Percentiles rank a stretch among this genome's conserved stretches.
phyloP scores from a whole-genome alignment of 2,797 vertebrate genomes.

The Pseudocheirus occidentalis region DNA sequence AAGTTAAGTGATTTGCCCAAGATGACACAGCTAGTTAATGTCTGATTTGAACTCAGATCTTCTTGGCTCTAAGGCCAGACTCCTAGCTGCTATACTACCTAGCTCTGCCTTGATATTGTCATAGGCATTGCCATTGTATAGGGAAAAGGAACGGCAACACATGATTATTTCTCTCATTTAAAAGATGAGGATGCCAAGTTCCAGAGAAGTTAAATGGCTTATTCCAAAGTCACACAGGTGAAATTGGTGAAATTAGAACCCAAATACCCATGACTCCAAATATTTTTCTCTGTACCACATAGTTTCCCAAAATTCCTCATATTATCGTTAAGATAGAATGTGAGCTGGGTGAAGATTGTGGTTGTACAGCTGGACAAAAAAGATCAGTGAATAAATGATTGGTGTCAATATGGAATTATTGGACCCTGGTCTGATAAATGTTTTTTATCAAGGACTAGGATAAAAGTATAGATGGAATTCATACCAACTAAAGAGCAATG shows the following conservation, averaged over 20 bases:
- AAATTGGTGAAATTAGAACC: neutral
- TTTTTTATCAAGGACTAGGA: no score
- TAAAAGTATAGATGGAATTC: no score
- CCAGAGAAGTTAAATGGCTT: neutral
- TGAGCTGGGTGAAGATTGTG: neutral
- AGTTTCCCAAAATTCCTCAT: neutral
- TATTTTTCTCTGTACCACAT: neutral
- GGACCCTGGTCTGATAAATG: neutral
- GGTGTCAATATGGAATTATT: neutral
- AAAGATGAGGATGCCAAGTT: neutral
- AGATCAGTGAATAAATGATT: neutral
- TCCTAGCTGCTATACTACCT: neutral
- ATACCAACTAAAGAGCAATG: no score
- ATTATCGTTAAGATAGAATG: neutral
- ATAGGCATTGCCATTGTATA: neutral
- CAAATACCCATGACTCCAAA: neutral
- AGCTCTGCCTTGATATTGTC: neutral
- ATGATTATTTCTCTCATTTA: neutral
- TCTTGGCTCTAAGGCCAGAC: no score
- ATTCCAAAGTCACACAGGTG: neutral
- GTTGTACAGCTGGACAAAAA: neutral
- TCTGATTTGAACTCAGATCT: no score
- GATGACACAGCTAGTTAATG: no score
- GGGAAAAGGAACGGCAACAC: neutral
- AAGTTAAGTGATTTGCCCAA: no score